Evolutionary conservation across 2,888 invertebrate species (phyloP).

Genomic region (Lasioglossum marginatum): DNA sequence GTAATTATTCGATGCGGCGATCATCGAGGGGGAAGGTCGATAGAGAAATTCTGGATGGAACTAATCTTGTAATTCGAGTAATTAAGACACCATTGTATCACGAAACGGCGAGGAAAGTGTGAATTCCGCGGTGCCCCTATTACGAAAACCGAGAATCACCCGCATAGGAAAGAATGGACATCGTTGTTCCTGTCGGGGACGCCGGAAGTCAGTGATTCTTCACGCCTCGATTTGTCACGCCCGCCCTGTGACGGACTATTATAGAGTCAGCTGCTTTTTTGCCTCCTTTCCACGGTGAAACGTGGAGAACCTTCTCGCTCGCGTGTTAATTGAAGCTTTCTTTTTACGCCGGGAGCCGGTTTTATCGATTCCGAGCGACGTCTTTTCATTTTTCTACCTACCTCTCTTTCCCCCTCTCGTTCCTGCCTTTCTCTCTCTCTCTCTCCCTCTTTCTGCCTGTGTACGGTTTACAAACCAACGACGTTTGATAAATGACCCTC

Average conservation of each 20-base stretch:
- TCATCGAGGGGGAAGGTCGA: neutral
- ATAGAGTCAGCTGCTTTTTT: constrained; percentile 31
- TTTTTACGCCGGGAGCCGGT: neutral
- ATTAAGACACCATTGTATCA: constrained; percentile 2
- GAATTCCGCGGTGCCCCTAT: constrained; percentile 49
- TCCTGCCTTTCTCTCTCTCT: neutral
- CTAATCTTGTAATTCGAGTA: neutral
- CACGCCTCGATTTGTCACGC: constrained; percentile 60
- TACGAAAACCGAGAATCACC: constrained; percentile 60
- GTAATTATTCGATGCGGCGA: neutral
- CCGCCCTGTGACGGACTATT: constrained; percentile 24
- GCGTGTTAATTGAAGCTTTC: constrained; percentile 20
- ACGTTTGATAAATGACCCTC: constrained; percentile 15
- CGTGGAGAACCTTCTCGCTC: neutral
- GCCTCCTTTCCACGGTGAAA: constrained; percentile 21
- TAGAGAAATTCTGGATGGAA: neutral
- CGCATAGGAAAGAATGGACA: constrained; percentile 55
- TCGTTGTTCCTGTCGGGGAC: constrained; percentile 54
- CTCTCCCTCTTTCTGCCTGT: neutral
- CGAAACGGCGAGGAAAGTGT: constrained; percentile 32
- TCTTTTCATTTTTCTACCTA: neutral
- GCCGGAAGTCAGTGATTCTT: constrained; percentile 74
- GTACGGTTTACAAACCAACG: neutral
- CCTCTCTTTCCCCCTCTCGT: neutral
- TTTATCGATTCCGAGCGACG: constrained; percentile 10